These are phyloP conservation scores for Mongoloraphidia duomilia DNA, from an alignment of 2,888 invertebrate genomes.

Conservation along the genomic window DNA sequence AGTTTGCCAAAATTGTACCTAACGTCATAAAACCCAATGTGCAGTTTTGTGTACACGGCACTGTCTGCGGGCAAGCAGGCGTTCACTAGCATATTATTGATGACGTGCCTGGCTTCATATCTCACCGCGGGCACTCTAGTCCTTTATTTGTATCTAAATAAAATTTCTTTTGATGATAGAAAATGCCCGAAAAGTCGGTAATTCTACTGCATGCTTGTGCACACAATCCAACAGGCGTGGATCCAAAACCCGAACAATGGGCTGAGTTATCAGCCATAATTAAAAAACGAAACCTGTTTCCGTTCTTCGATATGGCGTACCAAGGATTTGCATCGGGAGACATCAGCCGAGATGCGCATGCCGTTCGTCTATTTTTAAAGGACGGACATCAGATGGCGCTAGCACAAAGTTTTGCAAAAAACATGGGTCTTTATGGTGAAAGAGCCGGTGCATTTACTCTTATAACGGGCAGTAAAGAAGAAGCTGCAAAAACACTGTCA, in stretches of 20 bases:
- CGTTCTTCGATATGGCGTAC: constrained; percentile 98
- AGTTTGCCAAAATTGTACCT: too few species aligned
- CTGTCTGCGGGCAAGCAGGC: too few species aligned
- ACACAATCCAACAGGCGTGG: constrained; percentile 96
- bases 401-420: constrained; percentile 94
- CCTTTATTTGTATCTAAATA: neutral
- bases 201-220: constrained; percentile 94
- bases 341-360: constrained; percentile 74
- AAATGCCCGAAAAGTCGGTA: constrained; percentile 81
- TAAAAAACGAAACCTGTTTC: constrained; percentile 66
- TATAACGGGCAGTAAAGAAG: constrained; percentile 58
- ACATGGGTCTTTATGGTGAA: constrained; percentile 90
- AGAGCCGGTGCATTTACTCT: constrained; percentile 84
- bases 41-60: too few species aligned
- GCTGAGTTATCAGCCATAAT: constrained; percentile 67
- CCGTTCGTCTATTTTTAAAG: constrained; percentile 72
- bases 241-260: constrained; percentile 83
- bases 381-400: constrained; percentile 79
- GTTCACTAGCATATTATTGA: too few species aligned
- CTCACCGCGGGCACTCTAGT: too few species aligned
- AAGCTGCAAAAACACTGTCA: constrained; percentile 73
- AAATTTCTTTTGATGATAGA: constrained; percentile 39
- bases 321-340: constrained; percentile 91
- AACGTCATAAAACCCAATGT: too few species aligned
- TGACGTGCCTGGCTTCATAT: too few species aligned